Evolutionary conservation across 2,888 invertebrate species (phyloP), one percentile per base, ranked within the genome.

Genomic region (Mimas tiliae): DNA sequence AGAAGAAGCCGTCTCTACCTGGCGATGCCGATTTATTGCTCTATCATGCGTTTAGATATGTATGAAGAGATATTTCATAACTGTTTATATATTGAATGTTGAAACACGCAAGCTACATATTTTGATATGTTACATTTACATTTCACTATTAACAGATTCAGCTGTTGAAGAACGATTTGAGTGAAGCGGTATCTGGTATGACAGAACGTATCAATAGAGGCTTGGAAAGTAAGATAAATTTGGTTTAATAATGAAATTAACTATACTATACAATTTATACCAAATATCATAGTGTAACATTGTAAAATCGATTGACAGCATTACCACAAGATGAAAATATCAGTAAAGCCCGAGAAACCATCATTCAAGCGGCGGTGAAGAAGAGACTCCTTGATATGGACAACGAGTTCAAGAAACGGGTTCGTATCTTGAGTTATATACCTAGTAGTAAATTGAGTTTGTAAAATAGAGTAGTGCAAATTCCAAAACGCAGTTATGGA

Each of bases 1-100:
- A 72, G 2, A 64, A 77, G 0, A 81, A 74, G 14, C 80, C 86
- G 0, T 45, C 65, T 0, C 7, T 86, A 0, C 14, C 48, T 0
- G 86, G 86, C 0, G 86, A 90, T 53, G 47, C 79, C 0, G 91
- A 91, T 42, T 27, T 89, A 0, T 62, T 88, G 0, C 70, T 91
- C 0, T 78, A 82, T 55, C 86, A 87, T 52, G 76, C 81, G 0
- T 71, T 73, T 19, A 77, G 87, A 84, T 88, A 88, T 69, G 91
- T 91, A 55, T 82, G 90, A 82, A 9, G 3, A 34, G 52, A 0
- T 27, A 63, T 50, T 14, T n/a, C 34, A 38, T 7, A 1, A 38
- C 1, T 38, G 2, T 9, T 38, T 38, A 3, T 4, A 27, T 27
- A 38, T 38, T 27, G 4, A 27, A 1, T 27, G 27, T 3, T 27